These are phyloP conservation scores for Speoplatyrhinus poulsoni DNA, from an alignment of 2,113 vertebrate genomes.

Conservation along the genomic window DNA sequence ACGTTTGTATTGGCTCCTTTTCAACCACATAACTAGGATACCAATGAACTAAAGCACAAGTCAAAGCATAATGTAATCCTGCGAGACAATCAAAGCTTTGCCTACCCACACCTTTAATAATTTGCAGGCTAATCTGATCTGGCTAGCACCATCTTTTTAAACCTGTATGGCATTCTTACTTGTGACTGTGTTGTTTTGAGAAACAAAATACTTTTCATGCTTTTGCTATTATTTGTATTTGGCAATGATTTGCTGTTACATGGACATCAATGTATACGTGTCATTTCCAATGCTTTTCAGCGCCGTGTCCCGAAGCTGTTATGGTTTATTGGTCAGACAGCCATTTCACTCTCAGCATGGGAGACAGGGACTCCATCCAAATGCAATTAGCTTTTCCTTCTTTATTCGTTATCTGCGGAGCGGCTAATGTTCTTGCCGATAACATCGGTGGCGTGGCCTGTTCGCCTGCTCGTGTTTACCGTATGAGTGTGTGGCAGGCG, in stretches of 20 bases:
- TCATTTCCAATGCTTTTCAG: background rate
- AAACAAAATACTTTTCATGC: no score
- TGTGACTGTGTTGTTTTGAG: no score
- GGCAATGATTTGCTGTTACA: background rate
- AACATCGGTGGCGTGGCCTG: conserved; percentile 56
- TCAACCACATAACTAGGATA: background rate
- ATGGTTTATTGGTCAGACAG: conserved; percentile 29
- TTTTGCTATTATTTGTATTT: background rate
- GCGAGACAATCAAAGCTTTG: no score
- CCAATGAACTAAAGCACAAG: no score
- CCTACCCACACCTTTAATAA: no score
- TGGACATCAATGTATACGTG: background rate
- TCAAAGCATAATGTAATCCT: no score
- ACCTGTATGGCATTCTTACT: no score
- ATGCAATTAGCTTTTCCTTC: conserved; percentile 49
- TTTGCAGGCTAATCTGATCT: no score
- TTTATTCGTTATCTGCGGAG: conserved; percentile 38
- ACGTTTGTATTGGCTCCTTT: background rate
- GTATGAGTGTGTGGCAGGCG: conserved; percentile 32
- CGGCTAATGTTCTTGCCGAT: conserved; percentile 56
- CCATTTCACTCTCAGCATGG: conserved; percentile 14
- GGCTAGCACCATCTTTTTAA: background rate
- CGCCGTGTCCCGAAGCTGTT: background rate
- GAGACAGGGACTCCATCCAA: conserved; percentile 37
- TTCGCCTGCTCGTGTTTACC: conserved; percentile 62